Base-by-base conservation (phyloP, 2,797 vertebrate genomes). In the Neosalanx taihuensis region DNA sequence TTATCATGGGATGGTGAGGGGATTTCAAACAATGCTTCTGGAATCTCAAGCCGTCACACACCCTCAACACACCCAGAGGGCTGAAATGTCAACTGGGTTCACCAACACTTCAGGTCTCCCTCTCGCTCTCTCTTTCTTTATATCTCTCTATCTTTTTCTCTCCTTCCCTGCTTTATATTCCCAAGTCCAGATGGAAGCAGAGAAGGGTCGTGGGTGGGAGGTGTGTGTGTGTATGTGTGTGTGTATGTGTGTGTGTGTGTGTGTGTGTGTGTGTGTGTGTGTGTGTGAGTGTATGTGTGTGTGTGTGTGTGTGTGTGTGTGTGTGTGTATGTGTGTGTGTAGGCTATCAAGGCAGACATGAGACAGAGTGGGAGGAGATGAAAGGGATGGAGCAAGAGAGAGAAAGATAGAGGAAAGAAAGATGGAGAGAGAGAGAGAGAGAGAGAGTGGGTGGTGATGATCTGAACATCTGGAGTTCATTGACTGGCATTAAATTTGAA, bases 391-490 rank as follows among this genome's bases (percentile, higher is more conserved):
- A 60, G 58, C 29, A 0, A 29, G 58, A 60, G 20, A 60, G 20
- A 59, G 1, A 60, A 12, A 29, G 58, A 13, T 2, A 60, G 58
- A 60, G 58, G 7, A 23, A n/a, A 10, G 23, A 9, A 58, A 23
- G 23, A 9, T 5, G 9, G 56, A 33, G 53, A 57, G 67, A 57
- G 26, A 37, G 56, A 23, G 30, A 26, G 31, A 69, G 31, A n/a
- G 33, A 6, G n/a, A 12, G 9, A n/a, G 17, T n/a, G 29, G 29
- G 67, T 30, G 23, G 18, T 10, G 37, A 56, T 53, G 65, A 13
- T 10, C 33, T 30, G 74, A 88, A 92, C 88, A 92, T 92, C 90
- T 92, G 91, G 87, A 90, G 75, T 82, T 78, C 77, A 82, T 86
- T 89, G 86, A 80, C 83, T 74, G 51, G 83, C 64, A 83, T 84